Evolutionary conservation across 2,888 invertebrate genomes (phyloP), one percentile per base, ranked within the genome.

Genomic region (Mantis religiosa): DNA sequence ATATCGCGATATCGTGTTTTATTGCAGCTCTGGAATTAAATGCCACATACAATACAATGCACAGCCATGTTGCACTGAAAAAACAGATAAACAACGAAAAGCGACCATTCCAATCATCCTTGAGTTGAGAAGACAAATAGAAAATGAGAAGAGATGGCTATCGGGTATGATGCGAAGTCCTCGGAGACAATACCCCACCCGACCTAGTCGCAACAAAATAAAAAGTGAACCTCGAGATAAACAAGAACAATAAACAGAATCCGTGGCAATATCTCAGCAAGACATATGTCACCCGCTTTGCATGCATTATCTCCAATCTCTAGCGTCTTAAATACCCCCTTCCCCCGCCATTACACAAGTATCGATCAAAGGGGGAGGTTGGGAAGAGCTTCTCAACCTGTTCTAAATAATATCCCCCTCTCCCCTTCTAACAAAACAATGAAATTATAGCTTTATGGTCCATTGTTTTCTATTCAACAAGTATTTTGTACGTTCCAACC

Each of bases 381-480:
- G 25, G 34, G 27, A 30, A n/a, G 47, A 82, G 28, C 34, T 28
- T 15, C 81, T 81, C 87, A 87, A 87, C 87, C 41, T 87, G 87
- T 87, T 87, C 82, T 82, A 87, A 28, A 87, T 82, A 87, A 71
- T 71, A 71, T 71, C 54, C 54, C 54, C 54, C 54, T 71, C 54
- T 71, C 34, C 6, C 82, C 81, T 82, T 87, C 30, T 81, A 84
- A 84, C 83, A 82, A 89, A 85, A 89, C 89, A 88, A 88, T 89
- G 86, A 88, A 89, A 89, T 89, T 89, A 88, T 88, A 87, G 84
- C 88, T 88, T 89, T 88, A 89, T 89, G 86, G 85, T 87, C 89
- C 88, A 89, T 89, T 89, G 89, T 89, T 88, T 89, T 88, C 83
- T 71, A 89, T 88, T 88, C 89, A 89, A 88, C 87, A 87, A 82